Percentiles rank a stretch among this genome's conserved stretches.
These are phyloP conservation scores for Sericinus montela DNA, from an alignment of 2,888 invertebrate species.

Conservation along the genomic window DNA sequence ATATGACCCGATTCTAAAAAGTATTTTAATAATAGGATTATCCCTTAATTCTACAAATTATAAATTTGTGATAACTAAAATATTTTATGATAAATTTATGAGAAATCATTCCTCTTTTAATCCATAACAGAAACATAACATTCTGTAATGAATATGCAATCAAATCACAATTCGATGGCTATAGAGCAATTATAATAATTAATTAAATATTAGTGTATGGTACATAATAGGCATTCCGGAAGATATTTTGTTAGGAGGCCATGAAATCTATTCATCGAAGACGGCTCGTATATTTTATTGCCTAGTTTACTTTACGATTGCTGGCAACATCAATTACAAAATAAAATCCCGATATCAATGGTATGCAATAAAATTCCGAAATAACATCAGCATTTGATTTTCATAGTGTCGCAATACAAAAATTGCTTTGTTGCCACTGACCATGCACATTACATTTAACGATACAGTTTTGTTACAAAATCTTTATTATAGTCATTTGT, in stretches of 20 bases:
- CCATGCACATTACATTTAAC: background rate
- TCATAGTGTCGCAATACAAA: slow-evolving; percentile 6
- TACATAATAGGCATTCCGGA: background rate
- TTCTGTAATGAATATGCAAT: too few relatives aligned
- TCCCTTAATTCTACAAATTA: too few relatives aligned
- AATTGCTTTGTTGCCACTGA: background rate
- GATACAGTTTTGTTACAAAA: background rate
- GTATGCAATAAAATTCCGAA: background rate
- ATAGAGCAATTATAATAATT: background rate
- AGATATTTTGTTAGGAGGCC: background rate
- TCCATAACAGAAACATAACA: too few relatives aligned
- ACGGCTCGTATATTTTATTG: slow-evolving; percentile 9
- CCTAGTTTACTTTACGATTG: background rate
- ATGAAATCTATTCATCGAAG: slow-evolving; percentile 14
- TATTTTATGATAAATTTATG: too few relatives aligned
- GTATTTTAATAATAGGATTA: too few relatives aligned
- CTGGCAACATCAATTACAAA: slow-evolving; percentile 7
- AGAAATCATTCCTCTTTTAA: too few relatives aligned
- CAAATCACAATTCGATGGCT: too few relatives aligned
- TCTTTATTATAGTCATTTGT: background rate
- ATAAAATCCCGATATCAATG: slow-evolving; percentile 4
- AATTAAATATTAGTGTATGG: background rate
- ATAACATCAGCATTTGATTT: background rate
- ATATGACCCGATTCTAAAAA: too few relatives aligned
- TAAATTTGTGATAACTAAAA: too few relatives aligned